Percentiles rank a stretch among this genome's conserved stretches.
Evolutionary conservation across 2,888 invertebrate genomes (phyloP).

Genomic region (Ennomos quercinarius): DNA sequence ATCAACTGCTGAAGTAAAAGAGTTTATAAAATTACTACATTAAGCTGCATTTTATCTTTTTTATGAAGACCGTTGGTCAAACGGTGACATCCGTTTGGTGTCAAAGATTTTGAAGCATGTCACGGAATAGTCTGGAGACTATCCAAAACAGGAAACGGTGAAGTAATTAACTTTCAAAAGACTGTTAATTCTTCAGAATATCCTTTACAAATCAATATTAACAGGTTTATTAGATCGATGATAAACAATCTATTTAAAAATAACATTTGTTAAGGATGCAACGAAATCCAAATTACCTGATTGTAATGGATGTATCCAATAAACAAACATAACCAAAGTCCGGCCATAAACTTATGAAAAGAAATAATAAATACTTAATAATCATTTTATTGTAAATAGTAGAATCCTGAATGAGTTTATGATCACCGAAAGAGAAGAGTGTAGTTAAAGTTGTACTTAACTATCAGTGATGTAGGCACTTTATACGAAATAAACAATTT

Average conservation of each 20-base stretch:
- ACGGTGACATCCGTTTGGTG: slow-evolving; percentile 61
- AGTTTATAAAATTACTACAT: slow-evolving; percentile 44
- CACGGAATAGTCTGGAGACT: slow-evolving; percentile 50
- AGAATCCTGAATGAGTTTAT: neutral
- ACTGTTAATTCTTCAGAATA: slow-evolving; percentile 43
- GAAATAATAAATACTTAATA: slow-evolving; percentile 8
- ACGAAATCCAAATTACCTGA: too few relatives aligned
- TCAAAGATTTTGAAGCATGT: slow-evolving; percentile 59
- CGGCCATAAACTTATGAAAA: too few relatives aligned
- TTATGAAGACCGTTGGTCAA: slow-evolving; percentile 38
- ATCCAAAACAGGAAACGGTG: slow-evolving; percentile 56
- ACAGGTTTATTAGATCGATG: too few relatives aligned
- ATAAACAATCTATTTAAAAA: too few relatives aligned
- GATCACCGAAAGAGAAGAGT: neutral
- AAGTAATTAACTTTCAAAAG: slow-evolving; percentile 52
- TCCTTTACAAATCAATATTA: too few relatives aligned
- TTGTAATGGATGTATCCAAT: too few relatives aligned
- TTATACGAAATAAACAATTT: too few relatives aligned
- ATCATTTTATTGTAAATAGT: slow-evolving; percentile 28
- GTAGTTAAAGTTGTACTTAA: too few relatives aligned
- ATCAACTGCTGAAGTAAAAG: slow-evolving; percentile 46
- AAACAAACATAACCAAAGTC: too few relatives aligned
- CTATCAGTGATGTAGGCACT: too few relatives aligned
- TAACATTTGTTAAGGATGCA: too few relatives aligned
- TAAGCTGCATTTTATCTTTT: slow-evolving; percentile 48